These are phyloP conservation scores for Drosophila nigricruria DNA, from an alignment of 2,888 invertebrate genomes.

Conservation along the genomic window DNA sequence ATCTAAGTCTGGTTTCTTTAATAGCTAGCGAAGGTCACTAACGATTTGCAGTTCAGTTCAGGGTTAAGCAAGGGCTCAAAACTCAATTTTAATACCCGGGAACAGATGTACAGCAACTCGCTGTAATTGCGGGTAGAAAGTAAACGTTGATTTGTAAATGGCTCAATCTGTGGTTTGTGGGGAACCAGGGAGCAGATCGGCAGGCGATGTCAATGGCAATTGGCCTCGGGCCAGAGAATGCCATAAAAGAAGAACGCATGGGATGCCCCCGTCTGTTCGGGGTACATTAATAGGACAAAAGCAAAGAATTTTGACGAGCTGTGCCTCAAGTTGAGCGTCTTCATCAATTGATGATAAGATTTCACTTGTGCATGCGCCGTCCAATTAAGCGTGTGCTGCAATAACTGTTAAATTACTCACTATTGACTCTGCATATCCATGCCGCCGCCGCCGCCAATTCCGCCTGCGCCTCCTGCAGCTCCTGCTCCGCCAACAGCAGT, in stretches of 20 bases:
- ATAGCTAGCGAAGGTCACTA: slow-evolving; percentile 23
- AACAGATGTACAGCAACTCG: slow-evolving; percentile 10
- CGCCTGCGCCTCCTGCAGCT: slow-evolving; percentile 50
- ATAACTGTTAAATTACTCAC: slow-evolving; percentile 62
- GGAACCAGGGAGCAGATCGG: slow-evolving; percentile 1
- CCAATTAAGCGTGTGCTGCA: slow-evolving; percentile 47
- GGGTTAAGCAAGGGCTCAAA: slow-evolving; percentile 27
- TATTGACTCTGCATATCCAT: slow-evolving; percentile 71
- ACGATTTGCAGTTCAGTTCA: slow-evolving; percentile 29
- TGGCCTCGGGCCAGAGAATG: slow-evolving; percentile 51
- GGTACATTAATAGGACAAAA: slow-evolving; percentile 45
- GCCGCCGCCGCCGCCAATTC: slow-evolving; percentile 55
- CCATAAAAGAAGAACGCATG: slow-evolving; percentile 27
- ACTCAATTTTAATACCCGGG: slow-evolving; percentile 1
- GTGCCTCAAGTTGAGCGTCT: slow-evolving; percentile 47
- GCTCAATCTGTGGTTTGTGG: slow-evolving; percentile 47
- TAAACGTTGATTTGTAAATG: slow-evolving; percentile 52
- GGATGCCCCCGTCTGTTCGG: slow-evolving; percentile 12
- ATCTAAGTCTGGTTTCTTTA: slow-evolving; percentile 18
- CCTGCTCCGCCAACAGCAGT: slow-evolving; percentile 52
- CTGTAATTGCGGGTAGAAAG: slow-evolving; percentile 31
- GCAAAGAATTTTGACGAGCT: slow-evolving; percentile 62
- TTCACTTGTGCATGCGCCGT: slow-evolving; percentile 53
- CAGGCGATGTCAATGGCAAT: slow-evolving; percentile 50
- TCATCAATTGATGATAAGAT: slow-evolving; percentile 77